phyloP scores from a whole-genome alignment of 2,113 vertebrate species.

The Collichthys lucidus region DNA sequence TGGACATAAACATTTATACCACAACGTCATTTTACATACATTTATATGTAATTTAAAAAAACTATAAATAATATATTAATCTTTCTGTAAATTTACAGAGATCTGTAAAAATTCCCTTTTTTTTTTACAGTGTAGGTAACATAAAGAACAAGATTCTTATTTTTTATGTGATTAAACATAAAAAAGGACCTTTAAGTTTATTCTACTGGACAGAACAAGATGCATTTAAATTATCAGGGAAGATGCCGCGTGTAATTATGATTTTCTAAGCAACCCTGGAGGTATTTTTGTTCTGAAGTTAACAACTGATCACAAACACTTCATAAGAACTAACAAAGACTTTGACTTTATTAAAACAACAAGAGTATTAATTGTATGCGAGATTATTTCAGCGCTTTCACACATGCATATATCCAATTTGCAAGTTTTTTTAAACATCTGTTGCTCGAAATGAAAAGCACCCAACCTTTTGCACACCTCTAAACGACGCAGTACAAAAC shows the following conservation, averaged over 20 bases:
- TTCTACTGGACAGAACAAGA: slow-evolving; percentile 4
- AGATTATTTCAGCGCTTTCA: background rate
- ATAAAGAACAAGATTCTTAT: no score
- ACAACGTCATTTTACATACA: no score
- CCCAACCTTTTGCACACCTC: background rate
- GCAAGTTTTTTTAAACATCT: background rate
- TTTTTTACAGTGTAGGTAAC: no score
- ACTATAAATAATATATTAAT: no score
- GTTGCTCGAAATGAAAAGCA: background rate
- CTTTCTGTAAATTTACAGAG: no score
- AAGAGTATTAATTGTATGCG: background rate
- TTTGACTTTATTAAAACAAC: background rate
- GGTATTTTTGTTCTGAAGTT: slow-evolving; percentile 32
- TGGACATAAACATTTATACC: no score
- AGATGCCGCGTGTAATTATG: background rate
- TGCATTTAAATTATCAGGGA: slow-evolving; percentile 13
- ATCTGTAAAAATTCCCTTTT: no score
- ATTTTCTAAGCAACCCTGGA: slow-evolving; percentile 11
- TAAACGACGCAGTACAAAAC: background rate
- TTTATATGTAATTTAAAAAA: no score
- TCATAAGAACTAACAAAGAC: background rate
- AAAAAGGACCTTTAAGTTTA: background rate
- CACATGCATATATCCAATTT: background rate
- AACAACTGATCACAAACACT: background rate
- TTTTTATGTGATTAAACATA: no score